phyloP scores from a whole-genome alignment of 1,140 invertebrate species.

The Asbolus verrucosus region DNA sequence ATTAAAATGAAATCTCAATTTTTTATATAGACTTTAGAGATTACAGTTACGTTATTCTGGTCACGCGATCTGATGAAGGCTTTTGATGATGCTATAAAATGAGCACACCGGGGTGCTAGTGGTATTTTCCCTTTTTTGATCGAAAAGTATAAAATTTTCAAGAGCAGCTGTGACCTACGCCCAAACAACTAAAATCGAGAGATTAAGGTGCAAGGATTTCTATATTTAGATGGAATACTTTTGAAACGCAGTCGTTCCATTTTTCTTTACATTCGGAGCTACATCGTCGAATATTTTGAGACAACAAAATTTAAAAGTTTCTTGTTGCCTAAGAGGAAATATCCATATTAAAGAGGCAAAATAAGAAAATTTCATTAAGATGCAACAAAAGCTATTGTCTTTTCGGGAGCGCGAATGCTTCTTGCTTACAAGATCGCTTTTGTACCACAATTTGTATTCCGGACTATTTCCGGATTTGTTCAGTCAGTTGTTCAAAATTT shows the following conservation, averaged over 20 bases:
- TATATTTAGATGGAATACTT: constrained; percentile 3
- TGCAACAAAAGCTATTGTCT: constrained; percentile 39
- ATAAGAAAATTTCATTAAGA: constrained; percentile 41
- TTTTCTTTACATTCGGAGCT: not conserved
- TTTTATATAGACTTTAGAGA: constrained; percentile 29
- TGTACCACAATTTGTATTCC: constrained; percentile 35
- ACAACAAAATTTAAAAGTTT: not conserved
- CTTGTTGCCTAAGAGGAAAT: not conserved
- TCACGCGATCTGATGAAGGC: constrained; percentile 46
- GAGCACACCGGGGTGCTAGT: constrained; percentile 32
- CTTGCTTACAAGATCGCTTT: constrained; percentile 30
- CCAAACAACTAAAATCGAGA: not conserved
- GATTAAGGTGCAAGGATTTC: not conserved
- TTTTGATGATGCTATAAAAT: constrained; percentile 47
- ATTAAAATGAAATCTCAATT: constrained; percentile 23
- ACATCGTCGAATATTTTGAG: not conserved
- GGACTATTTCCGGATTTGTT: constrained; percentile 25
- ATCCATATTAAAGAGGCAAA: constrained; percentile 4
- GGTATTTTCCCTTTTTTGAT: constrained; percentile 22
- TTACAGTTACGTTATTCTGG: constrained; percentile 36
- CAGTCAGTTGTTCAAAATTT: constrained; percentile 31
- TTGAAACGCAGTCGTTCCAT: not conserved
- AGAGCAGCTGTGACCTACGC: constrained; percentile 17
- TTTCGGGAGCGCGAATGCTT: not conserved
- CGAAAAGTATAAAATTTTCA: constrained; percentile 45